A percentile compares a stretch with the other conserved stretches of the same genome.
Conservation (phyloP, 2,113 vertebrate species). For the Gymnobelideus leadbeateri region DNA sequence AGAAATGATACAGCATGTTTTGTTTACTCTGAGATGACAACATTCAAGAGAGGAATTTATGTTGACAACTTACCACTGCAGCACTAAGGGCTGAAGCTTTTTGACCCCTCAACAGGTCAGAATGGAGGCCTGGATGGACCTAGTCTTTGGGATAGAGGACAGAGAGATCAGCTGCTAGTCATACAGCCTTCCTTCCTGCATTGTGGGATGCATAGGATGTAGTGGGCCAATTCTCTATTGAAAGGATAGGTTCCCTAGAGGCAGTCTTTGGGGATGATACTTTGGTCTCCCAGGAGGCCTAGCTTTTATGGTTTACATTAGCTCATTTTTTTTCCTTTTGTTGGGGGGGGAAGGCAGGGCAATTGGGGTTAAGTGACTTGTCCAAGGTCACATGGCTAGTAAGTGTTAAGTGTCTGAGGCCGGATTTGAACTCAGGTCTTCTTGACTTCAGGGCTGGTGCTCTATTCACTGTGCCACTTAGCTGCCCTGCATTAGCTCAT, state of each 20-base stretch:
- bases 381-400: too few species aligned
- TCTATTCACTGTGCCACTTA: too few species aligned
- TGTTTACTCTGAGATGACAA: neutral
- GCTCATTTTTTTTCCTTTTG: neutral
- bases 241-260: neutral
- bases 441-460: too few species aligned
- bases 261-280: neutral
- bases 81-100: neutral
- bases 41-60: neutral
- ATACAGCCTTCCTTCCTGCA: neutral
- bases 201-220: neutral
- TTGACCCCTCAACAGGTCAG: neutral
- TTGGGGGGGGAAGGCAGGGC: too few species aligned
- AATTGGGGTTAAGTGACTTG: too few species aligned
- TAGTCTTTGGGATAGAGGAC: neutral
- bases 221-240: neutral
- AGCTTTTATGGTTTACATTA: neutral
- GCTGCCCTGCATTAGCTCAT: neutral
- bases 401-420: too few species aligned
- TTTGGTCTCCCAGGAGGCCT: neutral
- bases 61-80: neutral
- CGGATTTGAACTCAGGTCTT: too few species aligned
- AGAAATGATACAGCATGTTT: neutral
- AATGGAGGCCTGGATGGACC: neutral
- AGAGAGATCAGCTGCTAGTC: neutral